Base-by-base conservation (phyloP, 2,797 vertebrate genomes). In the Chrosomus eos region DNA sequence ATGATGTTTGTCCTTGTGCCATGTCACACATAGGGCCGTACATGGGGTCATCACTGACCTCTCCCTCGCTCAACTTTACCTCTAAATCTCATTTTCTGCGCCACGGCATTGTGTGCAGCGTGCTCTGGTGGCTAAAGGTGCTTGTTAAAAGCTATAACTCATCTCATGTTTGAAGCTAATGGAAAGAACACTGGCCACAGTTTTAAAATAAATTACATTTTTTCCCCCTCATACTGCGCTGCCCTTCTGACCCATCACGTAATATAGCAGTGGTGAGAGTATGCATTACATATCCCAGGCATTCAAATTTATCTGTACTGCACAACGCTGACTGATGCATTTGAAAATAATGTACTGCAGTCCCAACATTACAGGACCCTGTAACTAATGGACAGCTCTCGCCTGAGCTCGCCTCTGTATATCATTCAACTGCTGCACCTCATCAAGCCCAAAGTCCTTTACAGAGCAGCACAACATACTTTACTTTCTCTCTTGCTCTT, bases 271-370 rank as follows among this genome's bases (percentile, higher is more conserved):
- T 86, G 81, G 93, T 91, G 93, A 97, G 96, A 96, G 96, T 96
- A 95, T 92, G 94, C 95, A 94, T 96, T 97, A 93, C 97, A 97
- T 95, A 97, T 97, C 96, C 94, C 93, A 95, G 96, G 95, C 95
- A 95, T 96, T 96, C 96, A 96, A 96, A 98, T 98, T 97, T 96
- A 97, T 96, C 93, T 67, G 95, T 95, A 93, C 94, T 90, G 91
- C 94, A 94, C 94, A 93, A 95, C 93, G 95, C 95, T 97, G 95
- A 97, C 97, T 97, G 97, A 98, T 97, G 96, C 97, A 98, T 98
- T 96, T 95, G 95, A 96, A 97, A 98, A 97, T 98, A 98, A 99
- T 98, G 96, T 96, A 98, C 96, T 98, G 89, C 92, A 94, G 94
- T 94, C 74, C 93, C 95, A 96, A 96, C 95, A 96, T 97, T 97